Evolutionary conservation across 2,888 invertebrate genomes (phyloP), one percentile per base, ranked within the genome.

Genomic region (Bellardia pandia): DNA sequence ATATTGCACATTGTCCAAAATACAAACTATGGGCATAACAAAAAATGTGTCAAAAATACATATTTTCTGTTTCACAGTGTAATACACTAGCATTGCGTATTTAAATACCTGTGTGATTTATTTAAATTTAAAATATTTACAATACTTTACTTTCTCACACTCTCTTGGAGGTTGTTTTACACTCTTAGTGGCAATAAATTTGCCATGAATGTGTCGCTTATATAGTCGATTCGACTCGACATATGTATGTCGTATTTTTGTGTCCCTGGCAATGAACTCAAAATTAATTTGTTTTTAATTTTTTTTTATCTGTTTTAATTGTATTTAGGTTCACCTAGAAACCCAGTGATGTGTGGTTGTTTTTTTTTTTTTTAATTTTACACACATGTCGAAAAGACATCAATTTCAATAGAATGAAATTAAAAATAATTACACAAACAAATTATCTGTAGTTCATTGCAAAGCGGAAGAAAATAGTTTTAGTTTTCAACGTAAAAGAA

Each of bases 261-360:
- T 11, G 62, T 75, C 85, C 85, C 75, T 87, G 85, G 64, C 81
- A 87, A 85, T 87, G 85, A 87, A 87, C 87, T 85, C 60, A 62
- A 81, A 78, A 74, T 79, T 76, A 76, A 62, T 77, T 72, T 56
- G 56, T 69, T 51, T 82, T 58, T 13, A 60, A n/a, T 23, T 62
- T 48, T 58, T 30, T 68, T 66, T 51, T 37, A 33, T 68, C 16
- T 16, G 1, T 60, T 66, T 82, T 37, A 45, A 40, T 66, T 37
- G 60, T 68, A 60, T 53, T 62, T 75, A 45, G 45, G 23, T 53
- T 85, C 81, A 82, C 81, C 78, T 85, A 87, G 75, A 85, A 85
- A 77, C 77, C 72, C 2, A 74, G 62, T 80, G 71, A 56, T 60
- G 40, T 62, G 51, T 74, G 14, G 23, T 45, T 53, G 37, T 40